phyloP scores from a whole-genome alignment of 2,113 vertebrate species.

The Nerophis lumbriciformis region DNA sequence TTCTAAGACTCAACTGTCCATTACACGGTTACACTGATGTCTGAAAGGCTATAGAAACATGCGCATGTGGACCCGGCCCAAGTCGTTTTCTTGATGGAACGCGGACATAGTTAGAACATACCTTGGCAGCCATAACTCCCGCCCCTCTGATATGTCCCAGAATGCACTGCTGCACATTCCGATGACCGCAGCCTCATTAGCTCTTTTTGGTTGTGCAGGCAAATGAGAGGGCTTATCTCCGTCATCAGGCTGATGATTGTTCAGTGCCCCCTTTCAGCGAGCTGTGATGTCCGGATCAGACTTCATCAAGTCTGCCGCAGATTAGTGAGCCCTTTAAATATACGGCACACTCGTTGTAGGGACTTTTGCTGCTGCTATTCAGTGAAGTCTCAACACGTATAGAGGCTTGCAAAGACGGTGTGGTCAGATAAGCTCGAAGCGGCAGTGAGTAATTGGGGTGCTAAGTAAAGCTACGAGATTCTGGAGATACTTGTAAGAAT shows the following conservation, averaged over 20 bases:
- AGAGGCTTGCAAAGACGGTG: slow-evolving; percentile 7
- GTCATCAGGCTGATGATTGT: slow-evolving; percentile 51
- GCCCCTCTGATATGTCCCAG: slow-evolving; percentile 28
- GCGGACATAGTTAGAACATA: neutral
- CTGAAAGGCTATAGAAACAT: too few species aligned
- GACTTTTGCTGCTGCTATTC: slow-evolving; percentile 27
- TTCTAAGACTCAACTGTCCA: too few species aligned
- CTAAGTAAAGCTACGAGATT: slow-evolving; percentile 6
- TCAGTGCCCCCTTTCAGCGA: slow-evolving; percentile 7
- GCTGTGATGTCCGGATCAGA: slow-evolving; percentile 56
- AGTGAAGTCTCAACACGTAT: slow-evolving; percentile 14
- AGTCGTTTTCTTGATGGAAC: too few species aligned
- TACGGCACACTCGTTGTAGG: slow-evolving; percentile 41
- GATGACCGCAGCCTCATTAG: slow-evolving; percentile 1
- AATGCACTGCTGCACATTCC: slow-evolving; percentile 17
- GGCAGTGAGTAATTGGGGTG: neutral
- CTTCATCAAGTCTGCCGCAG: slow-evolving; percentile 62
- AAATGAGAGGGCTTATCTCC: slow-evolving; percentile 60
- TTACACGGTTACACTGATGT: too few species aligned
- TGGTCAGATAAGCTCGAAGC: neutral
- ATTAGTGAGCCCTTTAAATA: slow-evolving; percentile 48
- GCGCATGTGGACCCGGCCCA: too few species aligned
- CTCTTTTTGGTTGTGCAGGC: slow-evolving; percentile 29
- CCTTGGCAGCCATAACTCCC: slow-evolving; percentile 23
- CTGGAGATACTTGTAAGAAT: slow-evolving; percentile 10